A percentile compares a stretch with the other conserved stretches of the same genome.
Evolutionary conservation across 2,888 invertebrate genomes (phyloP).

Genomic region (Eristalis intricaria): DNA sequence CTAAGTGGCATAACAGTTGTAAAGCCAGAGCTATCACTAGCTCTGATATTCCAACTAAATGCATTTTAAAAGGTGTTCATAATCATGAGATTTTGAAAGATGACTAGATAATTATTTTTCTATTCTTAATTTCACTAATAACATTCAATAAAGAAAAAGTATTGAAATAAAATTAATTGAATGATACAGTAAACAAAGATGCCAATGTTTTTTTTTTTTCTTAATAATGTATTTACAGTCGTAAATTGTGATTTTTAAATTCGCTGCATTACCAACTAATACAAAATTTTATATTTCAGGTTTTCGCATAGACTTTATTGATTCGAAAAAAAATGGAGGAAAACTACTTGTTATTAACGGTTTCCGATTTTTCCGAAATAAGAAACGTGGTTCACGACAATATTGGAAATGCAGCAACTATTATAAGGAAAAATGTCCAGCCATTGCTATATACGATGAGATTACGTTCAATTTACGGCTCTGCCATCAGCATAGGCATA

Average conservation of each 20-base stretch:
- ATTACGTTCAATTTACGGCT: conserved; percentile 78
- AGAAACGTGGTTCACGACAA: conserved; percentile 80
- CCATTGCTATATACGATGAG: conserved; percentile 81
- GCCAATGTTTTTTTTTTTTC: neutral
- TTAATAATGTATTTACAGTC: neutral
- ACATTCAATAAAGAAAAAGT: neutral
- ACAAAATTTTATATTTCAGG: conserved; percentile 74
- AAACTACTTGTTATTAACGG: conserved; percentile 81
- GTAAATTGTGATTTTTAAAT: neutral
- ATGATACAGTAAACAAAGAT: neutral
- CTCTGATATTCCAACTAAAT: conserved; percentile 75
- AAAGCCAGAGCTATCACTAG: conserved; percentile 80
- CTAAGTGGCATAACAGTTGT: conserved; percentile 81
- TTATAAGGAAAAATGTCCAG: conserved; percentile 81
- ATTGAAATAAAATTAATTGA: neutral
- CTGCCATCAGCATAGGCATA: conserved; percentile 80
- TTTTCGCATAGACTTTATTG: conserved; percentile 80
- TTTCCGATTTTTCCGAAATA: conserved; percentile 81
- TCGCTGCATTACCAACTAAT: conserved; percentile 26
- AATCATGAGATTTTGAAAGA: conserved; percentile 77
- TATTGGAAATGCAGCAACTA: conserved; percentile 82
- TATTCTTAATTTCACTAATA: neutral
- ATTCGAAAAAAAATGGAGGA: conserved; percentile 81
- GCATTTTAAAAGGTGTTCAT: conserved; percentile 79
- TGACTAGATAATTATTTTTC: conserved; percentile 57